Evolutionary conservation across 2,888 invertebrate species (phyloP), one percentile per base, ranked within the genome.

Genomic region (Dolichomitus sp.): DNA sequence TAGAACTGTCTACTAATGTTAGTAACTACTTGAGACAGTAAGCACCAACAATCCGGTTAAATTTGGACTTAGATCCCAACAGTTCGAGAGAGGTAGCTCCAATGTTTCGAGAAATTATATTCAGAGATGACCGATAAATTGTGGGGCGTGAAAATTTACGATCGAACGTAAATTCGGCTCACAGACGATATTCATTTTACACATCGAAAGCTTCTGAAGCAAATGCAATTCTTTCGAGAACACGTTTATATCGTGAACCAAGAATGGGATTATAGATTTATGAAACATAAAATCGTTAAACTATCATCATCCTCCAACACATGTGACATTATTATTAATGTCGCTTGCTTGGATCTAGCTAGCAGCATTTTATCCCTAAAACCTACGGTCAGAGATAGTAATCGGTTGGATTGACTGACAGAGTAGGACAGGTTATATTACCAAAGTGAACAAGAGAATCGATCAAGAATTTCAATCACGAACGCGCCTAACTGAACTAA

Each of bases 391-490:
- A n/a, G 72, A 76, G 83, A 83, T 83, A 57, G 48, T 42, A 48
- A 80, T 83, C 80, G 83, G 52, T 77, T 40, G 76, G 69, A 83
- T 83, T 83, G 76, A 83, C 73, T 73, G 83, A 76, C 83, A 76
- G 48, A 17, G 75, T 76, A 76, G 68, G 68, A 75, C 79, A 66
- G 75, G 59, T 37, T 45, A n/a, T 59, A 66, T 65, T 48, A 61
- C 37, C 17, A 19, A 57, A 61, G 37, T n/a, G 52, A 66, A 66
- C 23, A 69, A 42, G 61, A 54, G 68, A 77, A 84, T 83, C 78
- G 81, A 87, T 88, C 83, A 76, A 59, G 85, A 83, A 89, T 89
- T 89, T 89, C 85, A 85, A 89, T 89, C 87, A 88, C 88, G 89
- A 85, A 82, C 73, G 30, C 50, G 48, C 23, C 9, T 1, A 50